phyloP scores from a whole-genome alignment of 1,140 invertebrate species.

The Drosophila mojavensis region DNA sequence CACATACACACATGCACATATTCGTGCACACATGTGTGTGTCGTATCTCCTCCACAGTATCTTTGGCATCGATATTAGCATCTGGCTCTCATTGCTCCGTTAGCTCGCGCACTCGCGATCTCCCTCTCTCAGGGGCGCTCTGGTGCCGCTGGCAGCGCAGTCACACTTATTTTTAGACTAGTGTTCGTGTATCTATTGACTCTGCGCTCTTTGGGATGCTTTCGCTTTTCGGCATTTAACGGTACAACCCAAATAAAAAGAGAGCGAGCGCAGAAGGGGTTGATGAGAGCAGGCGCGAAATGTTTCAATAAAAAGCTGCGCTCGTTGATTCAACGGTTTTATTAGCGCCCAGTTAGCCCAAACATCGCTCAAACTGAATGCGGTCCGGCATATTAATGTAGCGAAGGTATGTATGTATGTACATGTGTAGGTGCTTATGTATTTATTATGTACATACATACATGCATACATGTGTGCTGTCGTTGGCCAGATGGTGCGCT shows the following conservation, averaged over 20 bases:
- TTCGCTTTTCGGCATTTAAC: constrained; percentile 15
- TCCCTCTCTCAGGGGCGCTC: constrained; percentile 1
- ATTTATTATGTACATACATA: constrained; percentile 3
- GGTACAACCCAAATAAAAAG: constrained; percentile 8
- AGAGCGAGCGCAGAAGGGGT: neutral
- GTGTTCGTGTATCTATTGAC: constrained; percentile 38
- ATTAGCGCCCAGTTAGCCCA: neutral
- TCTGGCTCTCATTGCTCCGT: constrained; percentile 16
- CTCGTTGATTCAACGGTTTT: constrained; percentile 5
- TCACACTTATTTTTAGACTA: constrained; percentile 45
- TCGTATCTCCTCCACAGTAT: constrained; percentile 29
- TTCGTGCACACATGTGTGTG: constrained; percentile 9
- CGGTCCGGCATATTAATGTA: constrained; percentile 14
- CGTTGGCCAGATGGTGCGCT: constrained; percentile 43
- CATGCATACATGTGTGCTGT: neutral
- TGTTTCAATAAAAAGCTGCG: neutral
- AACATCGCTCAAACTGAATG: neutral
- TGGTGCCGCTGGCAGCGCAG: constrained; percentile 1
- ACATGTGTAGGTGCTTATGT: constrained; percentile 25
- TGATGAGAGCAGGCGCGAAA: neutral
- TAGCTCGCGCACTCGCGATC: neutral
- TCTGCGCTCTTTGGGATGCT: constrained; percentile 1
- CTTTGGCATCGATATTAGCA: constrained; percentile 42
- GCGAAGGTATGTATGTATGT: neutral
- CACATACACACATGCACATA: neutral